Conservation (phyloP, 2,113 vertebrate species). For the Rhinichthys klamathensis region DNA sequence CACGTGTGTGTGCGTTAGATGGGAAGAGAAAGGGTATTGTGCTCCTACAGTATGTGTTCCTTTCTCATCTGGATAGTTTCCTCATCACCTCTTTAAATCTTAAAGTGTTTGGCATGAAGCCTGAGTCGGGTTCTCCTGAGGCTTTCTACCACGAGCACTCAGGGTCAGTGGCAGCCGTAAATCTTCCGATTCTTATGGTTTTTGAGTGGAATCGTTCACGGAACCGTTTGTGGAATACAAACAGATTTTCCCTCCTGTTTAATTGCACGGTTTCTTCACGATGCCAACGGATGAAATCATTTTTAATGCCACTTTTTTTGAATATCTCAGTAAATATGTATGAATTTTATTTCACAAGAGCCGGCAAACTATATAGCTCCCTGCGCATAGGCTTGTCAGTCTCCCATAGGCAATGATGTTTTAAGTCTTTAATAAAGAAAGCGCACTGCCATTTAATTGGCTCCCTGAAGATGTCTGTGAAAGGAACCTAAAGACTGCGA, state of each 20-base stretch:
- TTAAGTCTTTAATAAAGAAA: slow-evolving; percentile 57
- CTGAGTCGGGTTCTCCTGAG: slow-evolving; percentile 86
- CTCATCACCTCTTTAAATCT: slow-evolving; percentile 98
- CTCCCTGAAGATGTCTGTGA: slow-evolving; percentile 57
- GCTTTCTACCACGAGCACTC: slow-evolving; percentile 73
- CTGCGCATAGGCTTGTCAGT: background rate
- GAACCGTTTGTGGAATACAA: slow-evolving; percentile 62
- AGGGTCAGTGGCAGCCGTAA: slow-evolving; percentile 84
- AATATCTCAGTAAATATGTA: slow-evolving; percentile 41
- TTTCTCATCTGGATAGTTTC: slow-evolving; percentile 94
- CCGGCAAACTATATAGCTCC: slow-evolving; percentile 21
- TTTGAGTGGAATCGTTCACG: slow-evolving; percentile 77
- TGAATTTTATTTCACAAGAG: background rate
- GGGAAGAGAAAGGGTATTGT: slow-evolving; percentile 69
- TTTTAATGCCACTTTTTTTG: slow-evolving; percentile 12
- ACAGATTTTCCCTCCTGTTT: slow-evolving; percentile 40
- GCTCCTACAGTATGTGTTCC: slow-evolving; percentile 71
- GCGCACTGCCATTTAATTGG: slow-evolving; percentile 49
- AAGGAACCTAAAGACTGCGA: slow-evolving; percentile 48
- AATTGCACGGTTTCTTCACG: slow-evolving; percentile 37
- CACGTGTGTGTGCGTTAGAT: background rate
- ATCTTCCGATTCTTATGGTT: slow-evolving; percentile 75
- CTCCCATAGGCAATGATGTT: slow-evolving; percentile 34
- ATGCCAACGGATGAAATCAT: slow-evolving; percentile 46
- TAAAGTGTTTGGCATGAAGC: slow-evolving; percentile 89